Evolutionary conservation across 2,888 invertebrate genomes (phyloP), one percentile per base, ranked within the genome.

Genomic region (Ichneumoninae sp.): DNA sequence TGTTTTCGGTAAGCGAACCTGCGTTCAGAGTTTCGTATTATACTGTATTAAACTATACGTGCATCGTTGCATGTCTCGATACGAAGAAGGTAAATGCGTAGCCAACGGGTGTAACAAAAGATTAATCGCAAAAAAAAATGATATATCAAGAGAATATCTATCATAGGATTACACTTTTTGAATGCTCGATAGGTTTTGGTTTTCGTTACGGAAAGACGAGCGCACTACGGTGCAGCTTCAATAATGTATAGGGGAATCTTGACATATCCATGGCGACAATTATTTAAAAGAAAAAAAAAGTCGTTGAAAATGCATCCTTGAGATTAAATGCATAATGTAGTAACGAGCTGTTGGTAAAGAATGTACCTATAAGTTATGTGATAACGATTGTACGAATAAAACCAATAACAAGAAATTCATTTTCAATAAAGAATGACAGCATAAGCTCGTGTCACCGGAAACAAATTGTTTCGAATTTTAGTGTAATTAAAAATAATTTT

Each of bases 351-450:
- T 82, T 85, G 76, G 72, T 85, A 85, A 85, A 84, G 66, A 78
- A 82, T 85, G 84, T 85, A 85, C 84, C 84, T 85, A 82, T 76
- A 75, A 79, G 79, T 85, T 70, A 79, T 85, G 84, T 85, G 84
- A 85, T 85, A 85, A 82, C 71, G 76, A 85, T 79, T 82, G 82
- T 60, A 71, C 62, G 36, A 36, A 60, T 33, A 50, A 13, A 68
- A 72, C 75, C 40, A 71, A 33, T 16, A 74, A 16, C 13, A 57
- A 60, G 50, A 50, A 30, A 50, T 70, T 10, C 16, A 36, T 62
- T 70, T 62, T 30, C 50, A 70, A 54, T 26, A 76, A 76, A 57
- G 22, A 60, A 72, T 40, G 16, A 47, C 44, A 1, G 40, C 26
- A 52, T 65, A 33, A n/a, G 36, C 40, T 44, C 13, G 57, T 65